Percentiles rank a stretch among this genome's conserved stretches.
Evolutionary conservation across 2,888 invertebrate species (phyloP).

Genomic region (Candidula unifasciata): DNA sequence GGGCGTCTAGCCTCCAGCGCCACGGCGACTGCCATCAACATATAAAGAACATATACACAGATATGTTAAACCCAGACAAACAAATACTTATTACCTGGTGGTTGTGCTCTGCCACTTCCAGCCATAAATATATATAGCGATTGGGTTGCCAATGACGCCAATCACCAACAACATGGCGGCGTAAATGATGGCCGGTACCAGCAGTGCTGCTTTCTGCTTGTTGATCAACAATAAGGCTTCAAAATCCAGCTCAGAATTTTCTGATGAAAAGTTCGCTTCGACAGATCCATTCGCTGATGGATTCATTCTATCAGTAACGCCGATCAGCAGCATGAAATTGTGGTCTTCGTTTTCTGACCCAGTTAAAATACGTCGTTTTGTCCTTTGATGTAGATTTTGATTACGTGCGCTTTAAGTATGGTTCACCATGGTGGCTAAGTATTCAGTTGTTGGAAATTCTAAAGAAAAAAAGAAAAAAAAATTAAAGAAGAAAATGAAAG

Average conservation of each 20-base stretch:
- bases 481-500: too few species aligned
- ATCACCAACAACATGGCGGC: slow-evolving; percentile 53
- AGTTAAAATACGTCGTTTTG: too few species aligned
- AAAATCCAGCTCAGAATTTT: neutral
- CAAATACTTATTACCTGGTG: slow-evolving; percentile 34
- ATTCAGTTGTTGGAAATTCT: too few species aligned
- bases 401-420: too few species aligned
- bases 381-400: too few species aligned
- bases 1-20: too few species aligned
- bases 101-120: slow-evolving; percentile 56
- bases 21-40: neutral
- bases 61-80: neutral
- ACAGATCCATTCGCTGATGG: neutral
- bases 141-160: slow-evolving; percentile 54
- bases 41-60: too few species aligned
- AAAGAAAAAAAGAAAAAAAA: too few species aligned
- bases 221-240: slow-evolving; percentile 46
- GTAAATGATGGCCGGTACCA: slow-evolving; percentile 53
- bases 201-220: slow-evolving; percentile 46
- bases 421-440: too few species aligned
- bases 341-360: too few species aligned
- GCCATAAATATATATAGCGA: slow-evolving; percentile 58
- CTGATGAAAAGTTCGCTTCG: neutral
- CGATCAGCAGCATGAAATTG: too few species aligned
- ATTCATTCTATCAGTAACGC: neutral